Percentiles rank a stretch among this genome's conserved stretches.
Evolutionary conservation across 2,888 invertebrate species (phyloP).

Genomic region (Labia minor): DNA sequence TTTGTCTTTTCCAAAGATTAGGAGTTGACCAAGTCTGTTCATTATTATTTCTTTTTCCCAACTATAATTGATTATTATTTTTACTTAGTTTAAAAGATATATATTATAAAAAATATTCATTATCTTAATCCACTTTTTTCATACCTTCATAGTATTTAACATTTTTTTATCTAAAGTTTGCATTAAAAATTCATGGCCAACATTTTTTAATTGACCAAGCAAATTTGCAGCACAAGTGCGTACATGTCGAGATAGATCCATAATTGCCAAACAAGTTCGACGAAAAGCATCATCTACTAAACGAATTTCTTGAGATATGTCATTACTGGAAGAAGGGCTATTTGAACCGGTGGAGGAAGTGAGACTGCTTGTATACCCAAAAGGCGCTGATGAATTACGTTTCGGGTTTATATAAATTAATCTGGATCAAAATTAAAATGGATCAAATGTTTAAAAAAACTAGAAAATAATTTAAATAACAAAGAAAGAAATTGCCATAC

Average conservation of each 20-base stretch:
- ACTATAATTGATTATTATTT: neutral
- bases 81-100: neutral
- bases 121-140: constrained; percentile 24
- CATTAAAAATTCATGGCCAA: constrained; percentile 79
- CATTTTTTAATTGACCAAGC: constrained; percentile 75
- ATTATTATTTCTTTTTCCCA: neutral
- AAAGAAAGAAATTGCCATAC: constrained; percentile 39
- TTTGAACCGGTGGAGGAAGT: neutral
- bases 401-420: neutral
- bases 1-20: neutral
- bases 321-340: neutral
- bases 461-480: constrained; percentile 16
- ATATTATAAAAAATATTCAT: constrained; percentile 18
- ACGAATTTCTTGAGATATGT: constrained; percentile 49
- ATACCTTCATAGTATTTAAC: constrained; percentile 86
- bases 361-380: neutral
- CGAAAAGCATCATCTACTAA: constrained; percentile 94
- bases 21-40: constrained; percentile 4
- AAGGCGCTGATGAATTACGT: neutral
- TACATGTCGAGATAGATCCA: constrained; percentile 82
- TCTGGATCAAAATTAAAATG: neutral
- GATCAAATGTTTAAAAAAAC: neutral
- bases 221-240: constrained; percentile 73
- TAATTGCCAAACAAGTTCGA: constrained; percentile 84
- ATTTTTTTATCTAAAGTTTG: constrained; percentile 97